These are phyloP conservation scores for Ophioderma brevispina DNA, from an alignment of 35 echinoderm and acorn worm species.

Conservation along the genomic window DNA sequence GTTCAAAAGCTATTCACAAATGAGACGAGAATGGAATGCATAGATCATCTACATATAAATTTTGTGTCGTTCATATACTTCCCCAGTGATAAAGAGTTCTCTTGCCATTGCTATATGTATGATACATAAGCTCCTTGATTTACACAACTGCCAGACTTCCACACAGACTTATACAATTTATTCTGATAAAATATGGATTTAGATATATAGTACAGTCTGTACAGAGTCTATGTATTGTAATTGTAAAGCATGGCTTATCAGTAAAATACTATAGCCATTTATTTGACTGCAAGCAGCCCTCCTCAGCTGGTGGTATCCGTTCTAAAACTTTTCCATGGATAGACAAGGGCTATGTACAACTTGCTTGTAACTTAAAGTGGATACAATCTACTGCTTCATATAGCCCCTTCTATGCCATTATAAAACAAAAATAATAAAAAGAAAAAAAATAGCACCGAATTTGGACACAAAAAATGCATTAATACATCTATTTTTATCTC, in stretches of 20 bases:
- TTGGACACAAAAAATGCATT: neutral
- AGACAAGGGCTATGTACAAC: neutral
- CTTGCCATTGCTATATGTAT: too few relatives aligned
- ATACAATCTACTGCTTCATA: neutral
- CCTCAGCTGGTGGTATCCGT: neutral
- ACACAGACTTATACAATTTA: too few relatives aligned
- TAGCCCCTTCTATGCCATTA: conserved; percentile 7
- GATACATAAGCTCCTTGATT: too few relatives aligned
- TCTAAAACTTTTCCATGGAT: neutral
- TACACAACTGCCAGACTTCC: too few relatives aligned
- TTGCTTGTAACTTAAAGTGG: neutral
- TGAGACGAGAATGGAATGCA: neutral
- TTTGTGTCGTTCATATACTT: neutral
- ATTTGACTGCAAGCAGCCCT: too few relatives aligned
- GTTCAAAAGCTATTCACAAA: neutral
- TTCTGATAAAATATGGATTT: too few relatives aligned
- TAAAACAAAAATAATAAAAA: neutral
- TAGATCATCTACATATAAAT: conserved; percentile 7
- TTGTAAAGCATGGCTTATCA: too few relatives aligned
- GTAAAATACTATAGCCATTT: too few relatives aligned
- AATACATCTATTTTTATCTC: neutral
- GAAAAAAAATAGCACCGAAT: neutral
- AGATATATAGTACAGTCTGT: too few relatives aligned
- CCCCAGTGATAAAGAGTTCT: neutral
- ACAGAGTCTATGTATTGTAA: too few relatives aligned